Conservation (phyloP, 1,140 invertebrate genomes). For the Aphaenogaster rudis region DNA sequence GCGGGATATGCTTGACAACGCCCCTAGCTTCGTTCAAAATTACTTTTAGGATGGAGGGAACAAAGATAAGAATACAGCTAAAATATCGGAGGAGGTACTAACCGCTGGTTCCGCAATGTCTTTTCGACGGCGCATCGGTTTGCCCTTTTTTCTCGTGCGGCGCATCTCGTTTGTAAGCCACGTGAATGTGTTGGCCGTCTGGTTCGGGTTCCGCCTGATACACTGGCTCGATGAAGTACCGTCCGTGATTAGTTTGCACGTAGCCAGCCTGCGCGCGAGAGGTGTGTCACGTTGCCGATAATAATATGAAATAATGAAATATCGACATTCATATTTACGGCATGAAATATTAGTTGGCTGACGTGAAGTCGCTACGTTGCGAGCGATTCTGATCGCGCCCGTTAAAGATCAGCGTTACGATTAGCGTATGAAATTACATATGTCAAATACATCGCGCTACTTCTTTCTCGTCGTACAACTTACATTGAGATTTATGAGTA, state of each 20-base stretch:
- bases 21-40: not conserved
- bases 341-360: not conserved
- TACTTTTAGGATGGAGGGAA: not conserved
- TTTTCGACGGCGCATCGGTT: constrained; percentile 38
- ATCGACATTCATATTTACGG: constrained; percentile 23
- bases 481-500: constrained; percentile 4
- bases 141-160: constrained; percentile 65
- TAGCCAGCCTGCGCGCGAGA: constrained; percentile 84
- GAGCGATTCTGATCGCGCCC: not conserved
- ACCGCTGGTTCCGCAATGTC: constrained; percentile 77
- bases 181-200: constrained; percentile 86
- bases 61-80: not conserved
- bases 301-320: constrained; percentile 60
- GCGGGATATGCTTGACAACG: not conserved
- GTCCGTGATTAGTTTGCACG: constrained; percentile 83
- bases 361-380: constrained; percentile 15
- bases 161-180: constrained; percentile 83
- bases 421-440: constrained; percentile 1
- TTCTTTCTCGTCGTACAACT: not conserved
- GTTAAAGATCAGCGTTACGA: constrained; percentile 11
- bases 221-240: constrained; percentile 87
- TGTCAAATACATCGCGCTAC: not conserved
- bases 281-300: constrained; percentile 52
- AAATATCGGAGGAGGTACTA: constrained; percentile 31
- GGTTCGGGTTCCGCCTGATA: constrained; percentile 82